These are phyloP conservation scores for Avahi laniger DNA, from an alignment of 2,797 vertebrate genomes.

Conservation along the genomic window DNA sequence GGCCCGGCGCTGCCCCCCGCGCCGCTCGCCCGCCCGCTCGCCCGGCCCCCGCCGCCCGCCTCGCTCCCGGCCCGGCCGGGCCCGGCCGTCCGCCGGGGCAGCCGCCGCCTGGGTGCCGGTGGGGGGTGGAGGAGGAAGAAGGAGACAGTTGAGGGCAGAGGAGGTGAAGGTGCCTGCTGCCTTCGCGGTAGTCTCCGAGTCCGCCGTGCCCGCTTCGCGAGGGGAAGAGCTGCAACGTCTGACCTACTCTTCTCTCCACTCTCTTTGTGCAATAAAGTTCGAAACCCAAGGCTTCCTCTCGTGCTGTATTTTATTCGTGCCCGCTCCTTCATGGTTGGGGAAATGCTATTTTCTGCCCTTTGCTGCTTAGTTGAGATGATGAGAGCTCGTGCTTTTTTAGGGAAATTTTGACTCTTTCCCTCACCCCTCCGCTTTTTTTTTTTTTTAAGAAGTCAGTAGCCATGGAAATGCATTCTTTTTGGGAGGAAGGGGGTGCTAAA, in stretches of 20 bases:
- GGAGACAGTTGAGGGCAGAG: conserved; percentile 61
- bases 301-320: conserved; percentile 75
- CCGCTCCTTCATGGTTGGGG: conserved; percentile 16
- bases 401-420: not conserved
- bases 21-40: conserved; percentile 56
- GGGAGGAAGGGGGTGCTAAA: conserved; percentile 41
- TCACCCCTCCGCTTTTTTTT: not conserved
- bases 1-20: conserved; percentile 64
- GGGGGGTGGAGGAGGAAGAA: conserved; percentile 62
- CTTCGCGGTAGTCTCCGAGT: conserved; percentile 28
- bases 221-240: conserved; percentile 50
- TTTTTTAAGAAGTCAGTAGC: not conserved
- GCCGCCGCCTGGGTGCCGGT: conserved; percentile 38
- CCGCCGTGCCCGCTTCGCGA: conserved; percentile 26
- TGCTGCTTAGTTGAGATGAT: not conserved
- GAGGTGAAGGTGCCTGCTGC: conserved; percentile 70
- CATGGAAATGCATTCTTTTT: conserved; percentile 63
- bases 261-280: conserved; percentile 81
- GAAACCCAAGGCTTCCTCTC: conserved; percentile 67
- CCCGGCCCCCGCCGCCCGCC: conserved; percentile 52
- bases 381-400: conserved; percentile 33
- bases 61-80: not conserved
- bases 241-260: conserved; percentile 36
- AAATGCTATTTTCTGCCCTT: conserved; percentile 30
- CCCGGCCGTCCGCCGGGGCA: not conserved